phyloP scores from a whole-genome alignment of 2,888 invertebrate genomes.

The Eustalomyia histrio region DNA sequence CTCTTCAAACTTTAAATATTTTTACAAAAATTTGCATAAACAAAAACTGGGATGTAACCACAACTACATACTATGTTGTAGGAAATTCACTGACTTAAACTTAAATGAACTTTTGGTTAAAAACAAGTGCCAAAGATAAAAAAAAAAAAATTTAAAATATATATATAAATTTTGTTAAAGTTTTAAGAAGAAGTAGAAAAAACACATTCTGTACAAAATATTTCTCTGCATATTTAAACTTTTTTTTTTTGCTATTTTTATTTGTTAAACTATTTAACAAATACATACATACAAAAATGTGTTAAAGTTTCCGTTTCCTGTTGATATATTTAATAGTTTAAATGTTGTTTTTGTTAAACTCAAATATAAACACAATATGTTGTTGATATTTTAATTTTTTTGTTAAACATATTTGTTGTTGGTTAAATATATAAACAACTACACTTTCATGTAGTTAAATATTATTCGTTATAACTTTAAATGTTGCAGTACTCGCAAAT shows the following conservation, averaged over 20 bases:
- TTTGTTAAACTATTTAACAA: background rate
- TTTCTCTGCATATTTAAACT: background rate
- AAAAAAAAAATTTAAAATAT: background rate
- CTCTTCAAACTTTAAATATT: conserved; percentile 51
- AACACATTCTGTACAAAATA: background rate
- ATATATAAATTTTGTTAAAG: background rate
- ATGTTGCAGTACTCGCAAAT: too few species aligned
- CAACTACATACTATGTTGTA: background rate
- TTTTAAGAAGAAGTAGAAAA: background rate
- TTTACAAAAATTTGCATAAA: conserved; percentile 43
- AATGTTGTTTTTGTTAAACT: conserved; percentile 2
- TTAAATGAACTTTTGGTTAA: background rate
- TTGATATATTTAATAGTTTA: background rate
- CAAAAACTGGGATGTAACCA: background rate
- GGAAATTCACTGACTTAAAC: background rate
- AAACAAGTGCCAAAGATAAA: background rate
- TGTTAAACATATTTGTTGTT: background rate
- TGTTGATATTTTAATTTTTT: background rate
- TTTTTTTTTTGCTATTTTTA: background rate
- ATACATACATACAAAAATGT: background rate
- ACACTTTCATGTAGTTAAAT: background rate
- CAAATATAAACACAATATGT: background rate
- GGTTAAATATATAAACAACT: background rate
- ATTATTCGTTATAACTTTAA: background rate
- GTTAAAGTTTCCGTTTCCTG: conserved; percentile 3